Evolutionary conservation across 2,113 vertebrate species (phyloP).

Genomic region (Clarias macrocephalus): DNA sequence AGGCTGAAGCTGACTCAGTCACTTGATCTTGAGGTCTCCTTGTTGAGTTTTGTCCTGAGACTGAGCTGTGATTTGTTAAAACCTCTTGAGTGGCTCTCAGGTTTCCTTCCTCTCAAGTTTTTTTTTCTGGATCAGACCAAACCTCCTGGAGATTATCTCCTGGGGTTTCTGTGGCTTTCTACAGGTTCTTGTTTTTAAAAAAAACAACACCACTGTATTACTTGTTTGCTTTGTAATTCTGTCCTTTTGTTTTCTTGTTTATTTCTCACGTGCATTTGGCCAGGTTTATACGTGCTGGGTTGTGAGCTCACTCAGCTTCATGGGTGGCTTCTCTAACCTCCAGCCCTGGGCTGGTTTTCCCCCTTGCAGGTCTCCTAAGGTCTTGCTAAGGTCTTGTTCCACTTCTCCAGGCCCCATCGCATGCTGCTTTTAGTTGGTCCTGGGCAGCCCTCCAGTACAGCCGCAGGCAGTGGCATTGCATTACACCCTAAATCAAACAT

Average conservation of each 20-base stretch:
- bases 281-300: not conserved
- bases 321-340: not conserved
- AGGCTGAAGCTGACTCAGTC: not conserved
- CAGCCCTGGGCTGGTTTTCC: not conserved
- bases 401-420: not conserved
- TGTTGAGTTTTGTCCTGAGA: not conserved
- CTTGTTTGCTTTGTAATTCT: not conserved
- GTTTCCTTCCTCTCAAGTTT: not conserved
- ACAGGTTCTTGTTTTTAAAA: not conserved
- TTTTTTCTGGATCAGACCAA: not conserved
- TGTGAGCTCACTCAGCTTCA: not conserved
- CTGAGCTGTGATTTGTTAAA: not conserved
- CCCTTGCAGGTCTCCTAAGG: not conserved
- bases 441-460: not conserved
- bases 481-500: not conserved
- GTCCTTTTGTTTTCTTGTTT: not conserved
- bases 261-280: not conserved
- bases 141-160: not conserved
- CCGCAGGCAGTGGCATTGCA: not conserved
- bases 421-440: not conserved
- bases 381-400: accelerated
- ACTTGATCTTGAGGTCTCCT: not conserved
- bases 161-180: not conserved
- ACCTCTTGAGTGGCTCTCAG: not conserved
- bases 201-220: not conserved